Evolutionary conservation across 2,113 vertebrate genomes (phyloP).

Genomic region (Salvelinus fontinalis): DNA sequence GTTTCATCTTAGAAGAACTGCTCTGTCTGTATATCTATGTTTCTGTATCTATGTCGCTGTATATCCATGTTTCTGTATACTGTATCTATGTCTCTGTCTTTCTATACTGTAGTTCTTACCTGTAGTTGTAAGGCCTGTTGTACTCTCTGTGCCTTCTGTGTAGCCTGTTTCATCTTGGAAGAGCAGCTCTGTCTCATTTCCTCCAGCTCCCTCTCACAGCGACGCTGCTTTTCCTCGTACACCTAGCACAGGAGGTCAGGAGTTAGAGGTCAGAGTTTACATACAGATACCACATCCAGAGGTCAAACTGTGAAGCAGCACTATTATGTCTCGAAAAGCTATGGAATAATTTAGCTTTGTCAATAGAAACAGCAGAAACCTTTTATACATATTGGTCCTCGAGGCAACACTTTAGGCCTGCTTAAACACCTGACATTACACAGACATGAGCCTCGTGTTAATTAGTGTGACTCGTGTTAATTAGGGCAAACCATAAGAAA

Average conservation of each 20-base stretch:
- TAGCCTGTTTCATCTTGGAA: slow-evolving; percentile 80
- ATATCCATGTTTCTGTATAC: not conserved
- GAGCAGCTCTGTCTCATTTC: slow-evolving; percentile 83
- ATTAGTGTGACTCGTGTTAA: no score
- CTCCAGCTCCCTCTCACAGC: slow-evolving; percentile 87
- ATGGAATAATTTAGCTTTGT: not conserved
- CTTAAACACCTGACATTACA: no score
- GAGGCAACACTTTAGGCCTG: no score
- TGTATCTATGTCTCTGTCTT: not conserved
- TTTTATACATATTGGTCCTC: no score
- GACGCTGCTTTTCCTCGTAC: slow-evolving; percentile 89
- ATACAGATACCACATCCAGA: not conserved
- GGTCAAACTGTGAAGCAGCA: not conserved
- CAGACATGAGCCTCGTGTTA: not conserved
- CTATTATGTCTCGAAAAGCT: not conserved
- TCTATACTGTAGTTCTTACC: slow-evolving; percentile 32
- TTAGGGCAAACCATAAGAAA: not conserved
- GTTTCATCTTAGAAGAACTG: slow-evolving; percentile 80
- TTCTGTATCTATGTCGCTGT: not conserved
- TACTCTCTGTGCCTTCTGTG: slow-evolving; percentile 82
- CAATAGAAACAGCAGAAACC: not conserved
- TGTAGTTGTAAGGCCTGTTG: slow-evolving; percentile 96
- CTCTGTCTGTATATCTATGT: slow-evolving; percentile 5
- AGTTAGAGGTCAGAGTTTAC: slow-evolving; percentile 7
- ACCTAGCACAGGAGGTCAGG: slow-evolving; percentile 68